A percentile compares a stretch with the other conserved stretches of the same genome.
Evolutionary conservation across 2,888 invertebrate species (phyloP).

Genomic region (Seira ritae): DNA sequence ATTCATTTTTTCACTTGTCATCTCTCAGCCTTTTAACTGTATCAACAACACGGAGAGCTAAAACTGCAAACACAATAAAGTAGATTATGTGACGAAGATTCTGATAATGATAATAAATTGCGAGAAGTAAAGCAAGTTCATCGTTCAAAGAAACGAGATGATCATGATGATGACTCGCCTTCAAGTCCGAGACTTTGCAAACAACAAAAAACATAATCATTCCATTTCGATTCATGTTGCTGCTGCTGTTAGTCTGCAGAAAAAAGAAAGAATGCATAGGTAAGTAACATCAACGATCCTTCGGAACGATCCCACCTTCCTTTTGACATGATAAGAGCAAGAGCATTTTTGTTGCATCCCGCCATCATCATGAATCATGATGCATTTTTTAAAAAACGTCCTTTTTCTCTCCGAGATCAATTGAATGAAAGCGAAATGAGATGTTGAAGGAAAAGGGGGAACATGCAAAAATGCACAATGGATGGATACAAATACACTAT

Average conservation of each 20-base stretch:
- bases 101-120: conserved; percentile 16
- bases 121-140: neutral
- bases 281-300: no score
- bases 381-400: neutral
- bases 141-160: no score
- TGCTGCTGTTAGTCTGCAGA: neutral
- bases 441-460: neutral
- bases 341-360: no score
- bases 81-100: conserved; percentile 12
- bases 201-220: neutral
- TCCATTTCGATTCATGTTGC: neutral
- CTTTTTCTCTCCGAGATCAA: neutral
- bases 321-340: neutral
- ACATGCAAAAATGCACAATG: neutral
- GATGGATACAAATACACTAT: neutral
- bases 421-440: neutral
- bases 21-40: conserved; percentile 5
- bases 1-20: conserved; percentile 13
- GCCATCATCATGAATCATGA: neutral
- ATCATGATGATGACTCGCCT: conserved; percentile 3
- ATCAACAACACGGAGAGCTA: neutral
- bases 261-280: no score
- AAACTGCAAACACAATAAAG: neutral
- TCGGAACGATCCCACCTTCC: neutral
- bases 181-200: neutral